Percentiles rank a stretch among this genome's conserved stretches.
These are phyloP conservation scores for Gerosis bhagava DNA, from an alignment of 2,888 invertebrate species.

Conservation along the genomic window DNA sequence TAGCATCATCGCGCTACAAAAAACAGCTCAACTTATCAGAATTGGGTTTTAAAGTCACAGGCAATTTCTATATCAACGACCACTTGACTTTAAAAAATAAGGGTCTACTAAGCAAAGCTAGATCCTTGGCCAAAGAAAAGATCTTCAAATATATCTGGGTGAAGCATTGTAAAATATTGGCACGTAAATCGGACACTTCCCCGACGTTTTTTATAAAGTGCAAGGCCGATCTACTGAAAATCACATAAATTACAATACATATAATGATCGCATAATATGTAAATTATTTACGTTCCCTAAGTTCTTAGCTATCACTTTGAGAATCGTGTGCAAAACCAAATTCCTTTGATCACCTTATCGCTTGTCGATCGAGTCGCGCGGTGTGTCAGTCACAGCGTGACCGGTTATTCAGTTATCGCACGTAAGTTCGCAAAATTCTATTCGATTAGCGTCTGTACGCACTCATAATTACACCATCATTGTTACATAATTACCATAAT, in stretches of 20 bases:
- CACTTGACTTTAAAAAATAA: slow-evolving; percentile 27
- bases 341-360: slow-evolving; percentile 14
- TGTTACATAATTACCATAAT: too few relatives aligned
- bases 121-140: slow-evolving; percentile 18
- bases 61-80: slow-evolving; percentile 25
- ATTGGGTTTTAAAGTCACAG: slow-evolving; percentile 13
- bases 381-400: slow-evolving; percentile 3
- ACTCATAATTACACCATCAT: too few relatives aligned
- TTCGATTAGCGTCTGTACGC: too few relatives aligned
- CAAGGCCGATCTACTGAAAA: slow-evolving; percentile 25
- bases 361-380: neutral
- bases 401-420: slow-evolving; percentile 4
- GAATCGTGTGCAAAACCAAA: slow-evolving; percentile 9
- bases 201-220: slow-evolving; percentile 26
- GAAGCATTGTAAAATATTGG: slow-evolving; percentile 32
- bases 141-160: slow-evolving; percentile 30
- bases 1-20: too few relatives aligned
- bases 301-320: too few relatives aligned
- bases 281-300: too few relatives aligned
- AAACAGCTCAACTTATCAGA: slow-evolving; percentile 15
- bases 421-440: too few relatives aligned
- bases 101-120: slow-evolving; percentile 15
- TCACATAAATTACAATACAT: too few relatives aligned
- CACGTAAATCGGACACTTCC: slow-evolving; percentile 27
- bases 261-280: too few relatives aligned